Conservation (phyloP, 2,888 invertebrate genomes). For the Ramazzottius varieornatus region DNA sequence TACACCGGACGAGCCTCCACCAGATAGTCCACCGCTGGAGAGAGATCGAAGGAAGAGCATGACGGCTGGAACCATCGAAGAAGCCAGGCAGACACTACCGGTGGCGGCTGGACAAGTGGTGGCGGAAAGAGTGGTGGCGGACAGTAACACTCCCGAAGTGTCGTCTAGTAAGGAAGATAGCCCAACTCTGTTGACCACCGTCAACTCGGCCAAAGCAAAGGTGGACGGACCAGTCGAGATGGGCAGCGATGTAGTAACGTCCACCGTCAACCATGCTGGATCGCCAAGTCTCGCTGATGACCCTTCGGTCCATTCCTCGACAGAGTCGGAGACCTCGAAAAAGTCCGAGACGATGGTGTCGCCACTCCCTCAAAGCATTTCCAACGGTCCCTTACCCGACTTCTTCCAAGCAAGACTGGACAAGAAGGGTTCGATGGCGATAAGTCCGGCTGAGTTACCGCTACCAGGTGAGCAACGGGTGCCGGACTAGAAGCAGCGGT, state of each 20-base stretch:
- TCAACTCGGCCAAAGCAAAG: neutral
- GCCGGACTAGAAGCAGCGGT: too few species aligned
- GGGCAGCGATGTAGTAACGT: constrained; percentile 1
- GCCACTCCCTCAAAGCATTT: too few species aligned
- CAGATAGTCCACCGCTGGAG: neutral
- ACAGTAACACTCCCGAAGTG: constrained; percentile 1
- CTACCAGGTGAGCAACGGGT: too few species aligned
- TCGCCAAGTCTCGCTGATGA: neutral
- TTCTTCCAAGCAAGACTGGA: neutral
- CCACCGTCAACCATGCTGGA: neutral
- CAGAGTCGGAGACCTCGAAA: constrained; percentile 11
- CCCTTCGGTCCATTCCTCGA: constrained; percentile 11
- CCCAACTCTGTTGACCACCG: neutral
- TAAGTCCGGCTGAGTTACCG: too few species aligned
- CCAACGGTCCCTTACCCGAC: neutral
- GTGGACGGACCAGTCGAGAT: neutral
- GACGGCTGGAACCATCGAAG: too few species aligned
- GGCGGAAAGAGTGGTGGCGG: neutral
- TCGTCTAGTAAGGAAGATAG: neutral
- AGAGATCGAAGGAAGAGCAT: too few species aligned
- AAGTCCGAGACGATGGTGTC: constrained; percentile 15
- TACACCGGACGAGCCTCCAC: neutral
- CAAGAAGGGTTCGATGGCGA: neutral
- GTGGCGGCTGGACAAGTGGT: neutral
- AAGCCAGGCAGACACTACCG: neutral